These are phyloP conservation scores for Lucinisca nassula DNA, from an alignment of 2,888 invertebrate species.

Conservation along the genomic window DNA sequence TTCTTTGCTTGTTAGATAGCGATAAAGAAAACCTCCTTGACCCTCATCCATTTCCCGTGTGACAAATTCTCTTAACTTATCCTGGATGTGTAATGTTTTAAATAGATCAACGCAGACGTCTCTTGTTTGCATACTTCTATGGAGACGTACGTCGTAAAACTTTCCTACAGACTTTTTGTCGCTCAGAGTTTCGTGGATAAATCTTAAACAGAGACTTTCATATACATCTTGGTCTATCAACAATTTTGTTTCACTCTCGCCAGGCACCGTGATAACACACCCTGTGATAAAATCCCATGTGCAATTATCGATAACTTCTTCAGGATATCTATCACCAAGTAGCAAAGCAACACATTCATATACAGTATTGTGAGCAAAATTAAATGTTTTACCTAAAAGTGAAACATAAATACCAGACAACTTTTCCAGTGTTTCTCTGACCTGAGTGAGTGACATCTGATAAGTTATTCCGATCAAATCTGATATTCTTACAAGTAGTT, in stretches of 20 bases:
- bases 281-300: conserved; percentile 16
- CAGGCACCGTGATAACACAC: background rate
- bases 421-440: background rate
- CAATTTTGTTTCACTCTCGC: background rate
- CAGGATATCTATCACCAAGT: background rate
- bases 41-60: background rate
- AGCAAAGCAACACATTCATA: conserved; percentile 19
- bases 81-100: background rate
- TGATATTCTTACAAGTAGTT: background rate
- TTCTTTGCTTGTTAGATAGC: background rate
- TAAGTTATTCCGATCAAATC: background rate
- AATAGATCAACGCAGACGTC: background rate
- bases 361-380: conserved; percentile 5
- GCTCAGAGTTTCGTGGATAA: background rate
- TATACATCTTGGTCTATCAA: background rate
- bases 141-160: conserved; percentile 3
- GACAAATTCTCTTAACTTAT: background rate
- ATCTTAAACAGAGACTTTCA: background rate
- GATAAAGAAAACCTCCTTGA: background rate
- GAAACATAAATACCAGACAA: conserved; percentile 8
- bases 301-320: conserved; percentile 21
- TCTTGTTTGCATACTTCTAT: background rate
- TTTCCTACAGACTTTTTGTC: background rate
- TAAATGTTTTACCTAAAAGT: background rate
- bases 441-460: background rate